These are phyloP conservation scores for Microplitis mediator DNA, from an alignment of 1,140 invertebrate genomes.

Conservation along the genomic window DNA sequence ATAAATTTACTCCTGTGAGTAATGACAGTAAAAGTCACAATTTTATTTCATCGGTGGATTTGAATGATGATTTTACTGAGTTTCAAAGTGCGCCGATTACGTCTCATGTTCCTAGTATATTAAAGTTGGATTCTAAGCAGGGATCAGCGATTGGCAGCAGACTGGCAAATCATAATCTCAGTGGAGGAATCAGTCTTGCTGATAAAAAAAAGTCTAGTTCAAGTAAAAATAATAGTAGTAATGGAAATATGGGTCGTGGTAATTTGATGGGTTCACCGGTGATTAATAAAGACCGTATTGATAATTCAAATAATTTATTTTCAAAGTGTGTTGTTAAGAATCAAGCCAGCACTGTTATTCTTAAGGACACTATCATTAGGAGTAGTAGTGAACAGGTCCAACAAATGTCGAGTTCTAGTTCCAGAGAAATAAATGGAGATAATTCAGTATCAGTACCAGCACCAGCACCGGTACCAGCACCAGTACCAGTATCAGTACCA, in stretches of 20 bases:
- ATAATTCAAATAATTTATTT: slow-evolving; percentile 47
- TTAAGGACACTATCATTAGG: slow-evolving; percentile 60
- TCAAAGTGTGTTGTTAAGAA: slow-evolving; percentile 57
- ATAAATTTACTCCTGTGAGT: background rate
- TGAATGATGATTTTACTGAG: slow-evolving; percentile 66
- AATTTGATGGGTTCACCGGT: slow-evolving; percentile 2
- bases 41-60: slow-evolving; percentile 32
- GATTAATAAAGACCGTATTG: background rate
- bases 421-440: background rate
- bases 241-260: background rate
- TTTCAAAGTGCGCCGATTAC: slow-evolving; percentile 64
- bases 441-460: slow-evolving; percentile 29
- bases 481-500: slow-evolving; percentile 22
- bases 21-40: slow-evolving; percentile 20
- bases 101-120: slow-evolving; percentile 36
- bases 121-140: slow-evolving; percentile 52
- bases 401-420: slow-evolving; percentile 25
- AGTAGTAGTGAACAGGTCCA: slow-evolving; percentile 39
- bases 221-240: slow-evolving; percentile 9
- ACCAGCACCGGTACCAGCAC: background rate
- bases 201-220: slow-evolving; percentile 41
- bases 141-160: slow-evolving; percentile 62
- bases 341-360: slow-evolving; percentile 57
- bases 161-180: slow-evolving; percentile 63
- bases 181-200: slow-evolving; percentile 50